Evolutionary conservation across 1,140 invertebrate species (phyloP).

Genomic region (Drosophila miranda): DNA sequence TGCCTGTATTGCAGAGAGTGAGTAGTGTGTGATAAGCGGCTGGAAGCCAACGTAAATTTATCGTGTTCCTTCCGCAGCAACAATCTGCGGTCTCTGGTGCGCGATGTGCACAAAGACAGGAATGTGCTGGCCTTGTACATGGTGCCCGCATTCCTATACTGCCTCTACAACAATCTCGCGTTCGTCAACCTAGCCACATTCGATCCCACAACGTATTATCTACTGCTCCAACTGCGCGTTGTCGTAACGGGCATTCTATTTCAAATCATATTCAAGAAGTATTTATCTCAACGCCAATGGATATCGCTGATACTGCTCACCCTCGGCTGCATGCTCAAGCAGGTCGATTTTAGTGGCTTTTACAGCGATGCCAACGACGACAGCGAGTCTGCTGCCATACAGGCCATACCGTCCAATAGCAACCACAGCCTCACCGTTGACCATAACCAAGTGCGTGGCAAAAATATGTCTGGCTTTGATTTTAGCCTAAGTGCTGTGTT

Average conservation of each 20-base stretch:
- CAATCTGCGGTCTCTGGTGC: conserved; percentile 82
- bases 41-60: conserved; percentile 42
- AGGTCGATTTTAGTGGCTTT: conserved; percentile 87
- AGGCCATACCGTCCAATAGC: conserved; percentile 8
- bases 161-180: conserved; percentile 96
- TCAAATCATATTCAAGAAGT: conserved; percentile 93
- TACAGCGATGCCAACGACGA: conserved; percentile 71
- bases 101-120: conserved; percentile 85
- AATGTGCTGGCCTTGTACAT: conserved; percentile 92
- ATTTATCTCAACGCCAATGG: conserved; percentile 93
- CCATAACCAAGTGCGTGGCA: conserved; percentile 70
- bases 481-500: conserved; percentile 89
- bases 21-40: conserved; percentile 29
- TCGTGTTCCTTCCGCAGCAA: conserved; percentile 79
- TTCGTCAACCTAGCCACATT: conserved; percentile 95
- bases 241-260: conserved; percentile 96
- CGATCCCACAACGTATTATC: conserved; percentile 97
- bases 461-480: conserved; percentile 82
- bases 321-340: conserved; percentile 95
- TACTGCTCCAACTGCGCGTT: conserved; percentile 95
- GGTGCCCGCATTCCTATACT: conserved; percentile 95
- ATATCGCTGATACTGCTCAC: conserved; percentile 93
- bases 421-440: conserved; percentile 1
- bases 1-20: conserved; percentile 89
- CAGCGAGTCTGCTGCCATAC: conserved; percentile 54